Base-by-base conservation (phyloP, 2,113 vertebrate species). In the Strix uralensis region DNA sequence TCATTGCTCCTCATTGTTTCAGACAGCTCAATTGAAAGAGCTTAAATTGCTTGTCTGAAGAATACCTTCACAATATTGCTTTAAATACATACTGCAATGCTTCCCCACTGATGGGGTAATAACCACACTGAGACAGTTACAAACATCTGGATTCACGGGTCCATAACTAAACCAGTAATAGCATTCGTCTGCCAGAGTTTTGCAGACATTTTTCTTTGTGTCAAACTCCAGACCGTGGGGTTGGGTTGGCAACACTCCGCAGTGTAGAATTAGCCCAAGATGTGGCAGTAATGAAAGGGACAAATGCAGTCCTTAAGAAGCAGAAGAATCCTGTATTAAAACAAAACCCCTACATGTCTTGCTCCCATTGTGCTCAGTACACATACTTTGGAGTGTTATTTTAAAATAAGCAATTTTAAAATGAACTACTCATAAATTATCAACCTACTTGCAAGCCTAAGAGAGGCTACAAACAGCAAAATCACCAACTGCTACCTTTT, bases 81-180 rank as follows among this genome's bases (percentile, higher is more conserved):
- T 91, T 87, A 96, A 95, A 91, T 69, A 87, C 83, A 63, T 9
- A 42, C 72, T 75, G 91, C 77, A 89, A 27, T 34, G 89, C 77
- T 92, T 88, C 72, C 86, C 69, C 81, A 55, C 72, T 84, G 94
- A 81, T 63, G 73, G 91, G 88, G 82, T 92, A 94, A 94, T 89
- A 96, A 96, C 91, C 91, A 67, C 86, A 96, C 65, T 8, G 36
- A 54, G 13, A 74, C 89, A 81, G 95, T 84, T 87, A 95, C 81
- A 84, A 85, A 95, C 93, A 94, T 94, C 91, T 96, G 95, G 96
- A 96, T 94, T 89, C 89, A 47, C 8, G 69, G 83, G 77, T 71
- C 94, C 86, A 66, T 74, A 94, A 91, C 91, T 86, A 86, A 89
- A 84, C 38, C 69, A 96, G 83, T 54, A 92, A 92, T 25, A 91